Evolutionary conservation across 2,797 vertebrate species (phyloP).

Genomic region (Fistularia commersonii): DNA sequence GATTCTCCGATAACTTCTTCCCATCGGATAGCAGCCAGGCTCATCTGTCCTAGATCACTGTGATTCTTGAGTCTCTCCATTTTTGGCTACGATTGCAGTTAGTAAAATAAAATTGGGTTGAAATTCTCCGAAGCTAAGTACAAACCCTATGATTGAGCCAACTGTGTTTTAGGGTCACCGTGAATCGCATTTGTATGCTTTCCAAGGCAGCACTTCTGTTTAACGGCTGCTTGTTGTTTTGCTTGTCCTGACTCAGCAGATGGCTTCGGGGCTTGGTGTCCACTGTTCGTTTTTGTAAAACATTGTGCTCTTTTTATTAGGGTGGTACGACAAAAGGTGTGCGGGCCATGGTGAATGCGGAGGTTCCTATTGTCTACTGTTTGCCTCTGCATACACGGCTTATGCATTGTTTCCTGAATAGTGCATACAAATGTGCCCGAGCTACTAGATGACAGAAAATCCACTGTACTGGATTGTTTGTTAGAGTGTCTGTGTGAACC

Average conservation of each 20-base stretch:
- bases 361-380: conserved; percentile 47
- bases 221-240: conserved; percentile 36
- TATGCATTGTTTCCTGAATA: conserved; percentile 27
- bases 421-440: conserved; percentile 24
- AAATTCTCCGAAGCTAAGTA: conserved; percentile 16
- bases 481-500: conserved; percentile 9
- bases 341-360: conserved; percentile 18
- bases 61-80: conserved; percentile 17
- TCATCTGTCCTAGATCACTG: conserved; percentile 29
- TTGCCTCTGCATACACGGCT: conserved; percentile 37
- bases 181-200: conserved; percentile 45
- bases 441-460: conserved; percentile 19
- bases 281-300: conserved; percentile 38
- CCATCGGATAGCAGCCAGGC: too few species aligned
- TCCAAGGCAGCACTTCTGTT: conserved; percentile 26
- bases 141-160: conserved; percentile 39
- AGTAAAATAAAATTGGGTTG: conserved; percentile 17
- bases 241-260: conserved; percentile 63
- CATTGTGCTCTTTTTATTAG: conserved; percentile 41
- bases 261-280: conserved; percentile 50
- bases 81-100: conserved; percentile 21
- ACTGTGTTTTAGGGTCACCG: conserved; percentile 48
- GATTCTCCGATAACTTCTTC: too few species aligned
- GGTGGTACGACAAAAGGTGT: conserved; percentile 47
- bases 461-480: conserved; percentile 11